A percentile compares a stretch with the other conserved stretches of the same genome.
phyloP scores from a whole-genome alignment of 37 sponge, comb jelly and placozoan genomes.

The Eunapius fragilis region DNA sequence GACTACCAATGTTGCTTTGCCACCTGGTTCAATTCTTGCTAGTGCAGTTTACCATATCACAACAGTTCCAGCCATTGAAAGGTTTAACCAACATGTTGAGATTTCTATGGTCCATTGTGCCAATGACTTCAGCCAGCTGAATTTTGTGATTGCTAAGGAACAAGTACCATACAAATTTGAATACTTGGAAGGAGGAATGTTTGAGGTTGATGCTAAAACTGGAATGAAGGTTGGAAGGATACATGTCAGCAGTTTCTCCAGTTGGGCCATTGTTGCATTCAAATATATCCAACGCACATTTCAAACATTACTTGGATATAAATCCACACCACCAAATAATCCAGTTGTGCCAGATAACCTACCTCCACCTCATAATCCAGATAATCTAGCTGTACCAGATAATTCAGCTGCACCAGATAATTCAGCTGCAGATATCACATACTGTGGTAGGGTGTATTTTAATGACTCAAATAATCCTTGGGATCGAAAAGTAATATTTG shows the following conservation, averaged over 20 bases:
- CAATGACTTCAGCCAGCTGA: background rate
- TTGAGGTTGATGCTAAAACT: background rate
- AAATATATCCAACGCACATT: no score
- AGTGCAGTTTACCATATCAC: background rate
- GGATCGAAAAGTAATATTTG: background rate
- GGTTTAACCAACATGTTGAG: background rate
- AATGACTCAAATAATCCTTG: background rate
- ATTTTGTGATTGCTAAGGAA: background rate
- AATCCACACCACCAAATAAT: no score
- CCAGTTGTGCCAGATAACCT: no score
- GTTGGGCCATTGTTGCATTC: no score
- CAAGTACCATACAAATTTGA: background rate
- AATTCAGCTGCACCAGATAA: no score
- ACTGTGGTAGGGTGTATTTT: background rate
- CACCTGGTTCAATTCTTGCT: background rate
- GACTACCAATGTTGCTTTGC: background rate
- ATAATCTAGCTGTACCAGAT: no score
- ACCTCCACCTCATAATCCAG: no score
- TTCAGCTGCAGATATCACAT: background rate
- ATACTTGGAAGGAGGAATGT: background rate
- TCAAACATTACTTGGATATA: no score
- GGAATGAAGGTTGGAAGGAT: background rate
- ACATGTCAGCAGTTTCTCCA: background rate
- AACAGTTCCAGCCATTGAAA: background rate
- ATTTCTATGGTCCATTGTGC: background rate